Evolutionary conservation across 2,888 invertebrate genomes (phyloP).

Genomic region (Eupeodes latifasciatus): DNA sequence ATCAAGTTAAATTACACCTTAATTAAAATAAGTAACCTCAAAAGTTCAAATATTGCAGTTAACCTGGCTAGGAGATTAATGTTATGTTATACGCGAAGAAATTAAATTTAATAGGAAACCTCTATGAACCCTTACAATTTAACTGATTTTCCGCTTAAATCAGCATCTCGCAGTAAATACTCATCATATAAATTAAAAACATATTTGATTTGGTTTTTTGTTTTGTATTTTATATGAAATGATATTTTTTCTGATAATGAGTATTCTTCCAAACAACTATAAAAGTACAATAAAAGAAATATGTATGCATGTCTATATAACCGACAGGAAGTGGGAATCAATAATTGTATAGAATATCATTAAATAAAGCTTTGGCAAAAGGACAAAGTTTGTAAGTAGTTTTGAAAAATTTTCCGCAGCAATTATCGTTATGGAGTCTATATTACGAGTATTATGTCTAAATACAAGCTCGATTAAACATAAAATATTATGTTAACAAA

Average conservation of each 20-base stretch:
- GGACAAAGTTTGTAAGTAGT: conserved; percentile 13
- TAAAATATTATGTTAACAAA: conserved; percentile 4
- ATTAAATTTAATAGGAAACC: conserved; percentile 22
- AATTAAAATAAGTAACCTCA: neutral
- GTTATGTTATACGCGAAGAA: neutral
- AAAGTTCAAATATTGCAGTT: conserved; percentile 23
- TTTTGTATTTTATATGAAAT: neutral
- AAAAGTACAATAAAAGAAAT: too few species aligned
- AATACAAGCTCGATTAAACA: neutral
- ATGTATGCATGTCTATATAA: neutral
- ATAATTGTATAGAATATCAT: conserved; percentile 16
- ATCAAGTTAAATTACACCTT: neutral
- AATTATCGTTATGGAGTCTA: conserved; percentile 14
- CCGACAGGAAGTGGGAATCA: conserved; percentile 13
- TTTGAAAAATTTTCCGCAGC: conserved; percentile 31
- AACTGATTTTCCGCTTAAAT: neutral
- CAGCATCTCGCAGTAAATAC: neutral
- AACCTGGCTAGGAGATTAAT: conserved; percentile 25
- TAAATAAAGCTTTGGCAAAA: conserved; percentile 1
- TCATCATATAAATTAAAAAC: neutral
- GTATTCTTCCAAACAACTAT: neutral
- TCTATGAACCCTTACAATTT: conserved; percentile 3
- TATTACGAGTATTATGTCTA: neutral
- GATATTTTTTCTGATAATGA: conserved; percentile 2
- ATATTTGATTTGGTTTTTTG: neutral